Evolutionary conservation across 2,113 vertebrate genomes (phyloP).

Genomic region (Ophthalmolycus amberensis): DNA sequence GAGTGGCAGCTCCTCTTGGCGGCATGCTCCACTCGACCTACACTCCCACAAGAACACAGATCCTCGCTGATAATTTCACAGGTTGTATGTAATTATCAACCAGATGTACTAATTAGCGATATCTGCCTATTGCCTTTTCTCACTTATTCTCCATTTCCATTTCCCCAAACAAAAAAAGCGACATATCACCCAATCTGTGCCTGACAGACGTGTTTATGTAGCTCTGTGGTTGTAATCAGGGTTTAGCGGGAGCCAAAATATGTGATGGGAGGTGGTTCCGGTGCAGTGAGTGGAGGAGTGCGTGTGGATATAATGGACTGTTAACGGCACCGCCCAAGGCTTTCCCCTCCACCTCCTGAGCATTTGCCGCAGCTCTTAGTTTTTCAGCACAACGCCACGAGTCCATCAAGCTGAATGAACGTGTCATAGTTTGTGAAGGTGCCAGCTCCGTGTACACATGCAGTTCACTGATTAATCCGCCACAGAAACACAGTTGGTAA

Average conservation of each 20-base stretch:
- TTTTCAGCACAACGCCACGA: slow-evolving; percentile 34
- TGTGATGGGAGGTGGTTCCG: background rate
- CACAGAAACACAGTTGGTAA: slow-evolving; percentile 13
- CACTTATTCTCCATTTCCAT: background rate
- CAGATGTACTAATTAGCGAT: background rate
- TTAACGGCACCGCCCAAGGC: slow-evolving; percentile 37
- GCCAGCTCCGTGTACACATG: slow-evolving; percentile 2
- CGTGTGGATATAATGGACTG: slow-evolving; percentile 23
- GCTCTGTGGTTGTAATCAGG: background rate
- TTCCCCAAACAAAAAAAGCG: background rate
- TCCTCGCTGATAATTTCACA: slow-evolving; percentile 32
- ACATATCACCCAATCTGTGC: background rate
- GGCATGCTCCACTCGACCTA: slow-evolving; percentile 16
- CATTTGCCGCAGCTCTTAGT: slow-evolving; percentile 34
- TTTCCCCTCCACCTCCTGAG: slow-evolving; percentile 17
- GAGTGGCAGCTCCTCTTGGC: slow-evolving; percentile 29
- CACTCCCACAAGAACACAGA: slow-evolving; percentile 18
- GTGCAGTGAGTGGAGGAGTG: background rate
- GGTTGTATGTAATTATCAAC: slow-evolving; percentile 32
- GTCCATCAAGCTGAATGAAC: slow-evolving; percentile 39
- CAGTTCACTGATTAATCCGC: slow-evolving; percentile 26
- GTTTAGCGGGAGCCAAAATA: background rate
- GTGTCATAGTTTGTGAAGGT: slow-evolving; percentile 32
- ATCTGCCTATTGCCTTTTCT: background rate
- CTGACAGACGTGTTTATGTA: background rate